Evolutionary conservation across 2,888 invertebrate genomes (phyloP), one percentile per base, ranked within the genome.

Genomic region (Agapostemon virescens): DNA sequence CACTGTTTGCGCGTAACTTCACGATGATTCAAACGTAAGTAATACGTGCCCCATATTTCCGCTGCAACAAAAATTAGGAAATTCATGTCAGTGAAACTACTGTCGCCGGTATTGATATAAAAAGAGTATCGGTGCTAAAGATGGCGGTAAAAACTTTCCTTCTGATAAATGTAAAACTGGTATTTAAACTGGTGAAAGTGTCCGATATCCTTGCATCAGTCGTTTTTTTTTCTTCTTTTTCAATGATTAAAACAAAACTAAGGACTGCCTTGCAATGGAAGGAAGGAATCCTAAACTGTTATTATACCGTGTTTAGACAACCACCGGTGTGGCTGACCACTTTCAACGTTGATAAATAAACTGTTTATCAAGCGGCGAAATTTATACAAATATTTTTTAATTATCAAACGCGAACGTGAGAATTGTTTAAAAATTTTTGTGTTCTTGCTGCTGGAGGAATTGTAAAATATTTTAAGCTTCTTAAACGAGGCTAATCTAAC

Each of bases 81-180:
- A 55, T 55, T 55, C 7, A 26, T 55, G 55, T 55, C 55, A 55
- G 55, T 55, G 55, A 55, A 55, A 55, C 55, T 55, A 26, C 7
- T 17, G 55, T 26, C 55, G 26, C 17, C 15, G 55, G 26, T 55
- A 30, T 26, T 26, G 6, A 17, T 15, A 15, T 26, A 55, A 55
- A 55, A 55, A 26, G 7, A 55, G 55, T 26, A 55, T 15, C 30
- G 7, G 17, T 26, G 26, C 55, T 55, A 55, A 55, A 26, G 26
- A 55, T 17, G 55, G 6, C 26, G 55, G 55, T n/a, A 26, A 26
- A 26, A 55, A 55, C 55, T 55, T 55, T 55, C 55, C 55, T 26
- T 55, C 26, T 26, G 55, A 30, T 26, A 55, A 26, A 55, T 55
- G 26, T 55, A 55, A 55, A 55, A 6, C 30, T n/a, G 55, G 55